Evolutionary conservation across 2,113 vertebrate genomes (phyloP), one percentile per base, ranked within the genome.

Genomic region (Leucopsar rothschildi): DNA sequence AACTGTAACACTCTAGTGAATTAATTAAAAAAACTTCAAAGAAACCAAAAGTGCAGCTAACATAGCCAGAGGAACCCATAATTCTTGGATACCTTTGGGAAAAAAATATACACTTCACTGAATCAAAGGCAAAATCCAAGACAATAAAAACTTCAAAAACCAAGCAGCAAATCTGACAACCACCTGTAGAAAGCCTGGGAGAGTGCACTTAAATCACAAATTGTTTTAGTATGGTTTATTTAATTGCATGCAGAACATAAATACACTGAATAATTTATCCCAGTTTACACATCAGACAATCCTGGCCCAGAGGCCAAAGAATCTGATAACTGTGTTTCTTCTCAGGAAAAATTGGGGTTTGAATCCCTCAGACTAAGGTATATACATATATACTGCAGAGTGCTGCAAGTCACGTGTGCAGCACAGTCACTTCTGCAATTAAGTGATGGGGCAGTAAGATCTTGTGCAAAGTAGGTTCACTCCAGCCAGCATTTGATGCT

Each of bases 81-180:
- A 91, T 3, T 57, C 87, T 42, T 59, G 31, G 35, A 89, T 45
- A 89, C 35, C 53, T 86, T 61, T 70, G 33, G 50, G 28, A 69
- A 92, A 89, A 37, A 93, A 50, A 53, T 3, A 92, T 2, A 70
- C 10, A 81, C 22, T 64, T 83, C 39, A 79, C 5, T 15, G 49
- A 88, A 88, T 84, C 86, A 95, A 86, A 92, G 88, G 53, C 45
- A 86, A 88, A 88, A 88, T 45, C 12, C 14, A 61, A 65, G 27
- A 73, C 86, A 93, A 88, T 33, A 73, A 82, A 87, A 82, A 57
- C 55, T 93, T 75, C 19, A 53, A 69, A 85, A 85, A 88, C 29
- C 39, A 73, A 94, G 37, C 25, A 72, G 53, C 56, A 89, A 82
- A 89, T 57, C 45, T 39, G 59, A 86, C 77, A 82, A 68, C 21